phyloP scores from a whole-genome alignment of 2,113 vertebrate genomes.

The Tychaedon coryphoeus region DNA sequence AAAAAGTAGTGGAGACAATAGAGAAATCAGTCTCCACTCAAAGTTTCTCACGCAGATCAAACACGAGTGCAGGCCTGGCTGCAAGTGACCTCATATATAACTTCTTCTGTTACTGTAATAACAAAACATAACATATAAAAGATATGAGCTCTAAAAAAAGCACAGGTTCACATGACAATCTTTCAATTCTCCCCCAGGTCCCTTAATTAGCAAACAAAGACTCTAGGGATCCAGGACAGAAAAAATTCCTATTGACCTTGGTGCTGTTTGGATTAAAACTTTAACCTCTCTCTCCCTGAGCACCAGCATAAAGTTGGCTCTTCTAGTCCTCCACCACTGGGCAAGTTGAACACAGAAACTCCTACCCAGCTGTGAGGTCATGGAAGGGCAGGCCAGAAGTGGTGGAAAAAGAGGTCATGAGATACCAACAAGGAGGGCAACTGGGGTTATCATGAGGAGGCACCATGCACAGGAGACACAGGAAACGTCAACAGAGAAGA shows the following conservation, averaged over 20 bases:
- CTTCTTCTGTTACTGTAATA: not conserved
- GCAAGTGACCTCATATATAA: not conserved
- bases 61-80: not conserved
- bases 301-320: not conserved
- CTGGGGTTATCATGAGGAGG: rapidly evolving
- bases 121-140: not conserved
- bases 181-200: not conserved
- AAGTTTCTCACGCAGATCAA: not conserved
- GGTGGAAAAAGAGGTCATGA: not conserved
- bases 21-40: not conserved
- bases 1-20: not conserved
- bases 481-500: not conserved
- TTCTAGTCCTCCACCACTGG: not conserved
- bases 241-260: not conserved
- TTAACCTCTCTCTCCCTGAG: not conserved
- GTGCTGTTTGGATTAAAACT: not conserved
- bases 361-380: not conserved
- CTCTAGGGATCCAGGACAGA: not conserved
- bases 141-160: not conserved
- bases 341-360: not conserved
- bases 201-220: not conserved
- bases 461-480: not conserved
- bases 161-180: not conserved
- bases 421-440: not conserved
- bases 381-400: not conserved